Evolutionary conservation across 2,113 vertebrate species (phyloP).

Genomic region (Myodes glareolus): DNA sequence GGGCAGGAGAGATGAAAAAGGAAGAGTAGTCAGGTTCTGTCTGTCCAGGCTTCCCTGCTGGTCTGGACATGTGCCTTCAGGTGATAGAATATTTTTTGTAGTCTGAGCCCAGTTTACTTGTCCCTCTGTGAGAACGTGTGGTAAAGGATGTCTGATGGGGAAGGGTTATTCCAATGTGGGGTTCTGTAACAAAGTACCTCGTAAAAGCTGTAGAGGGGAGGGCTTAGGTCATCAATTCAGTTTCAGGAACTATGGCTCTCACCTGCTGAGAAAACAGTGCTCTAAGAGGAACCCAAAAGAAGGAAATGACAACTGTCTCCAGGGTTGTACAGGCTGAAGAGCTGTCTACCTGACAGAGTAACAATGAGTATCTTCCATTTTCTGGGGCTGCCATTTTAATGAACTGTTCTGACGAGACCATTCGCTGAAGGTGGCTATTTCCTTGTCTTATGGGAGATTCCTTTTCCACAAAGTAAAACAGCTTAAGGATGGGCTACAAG

Average conservation of each 20-base stretch:
- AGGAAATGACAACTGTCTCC: neutral
- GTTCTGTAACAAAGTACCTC: neutral
- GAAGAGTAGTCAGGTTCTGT: neutral
- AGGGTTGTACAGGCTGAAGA: neutral
- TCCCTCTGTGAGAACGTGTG: neutral
- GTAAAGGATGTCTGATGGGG: neutral
- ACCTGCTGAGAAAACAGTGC: neutral
- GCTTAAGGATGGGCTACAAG: neutral
- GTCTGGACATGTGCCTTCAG: neutral
- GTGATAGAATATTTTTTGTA: constrained; percentile 11
- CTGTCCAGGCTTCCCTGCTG: neutral
- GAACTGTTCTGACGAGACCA: neutral
- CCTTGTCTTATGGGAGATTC: neutral
- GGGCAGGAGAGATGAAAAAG: neutral
- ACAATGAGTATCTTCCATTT: neutral
- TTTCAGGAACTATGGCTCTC: constrained; percentile 31
- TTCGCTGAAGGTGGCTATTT: neutral
- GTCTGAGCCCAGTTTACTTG: neutral
- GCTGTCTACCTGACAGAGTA: neutral
- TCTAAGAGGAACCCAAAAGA: neutral
- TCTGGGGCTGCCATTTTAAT: neutral
- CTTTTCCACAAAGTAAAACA: neutral
- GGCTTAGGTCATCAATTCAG: neutral
- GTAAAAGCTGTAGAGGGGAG: neutral
- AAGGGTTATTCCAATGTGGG: neutral